Evolutionary conservation across 2,797 vertebrate genomes (phyloP).

Genomic region (Decapterus maruadsi): DNA sequence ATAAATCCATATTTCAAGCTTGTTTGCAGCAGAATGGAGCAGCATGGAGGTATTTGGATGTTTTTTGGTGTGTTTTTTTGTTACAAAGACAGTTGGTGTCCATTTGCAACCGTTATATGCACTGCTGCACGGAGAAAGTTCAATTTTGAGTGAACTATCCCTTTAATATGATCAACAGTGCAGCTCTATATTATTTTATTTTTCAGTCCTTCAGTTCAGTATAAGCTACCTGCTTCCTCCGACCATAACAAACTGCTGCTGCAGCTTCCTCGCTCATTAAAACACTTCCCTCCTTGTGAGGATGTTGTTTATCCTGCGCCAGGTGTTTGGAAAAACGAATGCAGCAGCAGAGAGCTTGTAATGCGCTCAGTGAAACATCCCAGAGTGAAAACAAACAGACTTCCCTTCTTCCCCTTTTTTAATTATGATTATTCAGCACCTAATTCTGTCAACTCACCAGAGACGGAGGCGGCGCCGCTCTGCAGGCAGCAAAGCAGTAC

Average conservation of each 20-base stretch:
- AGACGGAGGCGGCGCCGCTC: conserved; percentile 59
- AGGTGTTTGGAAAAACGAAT: conserved; percentile 60
- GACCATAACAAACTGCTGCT: conserved; percentile 60
- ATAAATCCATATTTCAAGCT: no score
- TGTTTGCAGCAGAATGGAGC: no score
- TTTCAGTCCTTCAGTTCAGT: neutral
- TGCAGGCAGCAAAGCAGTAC: conserved; percentile 83
- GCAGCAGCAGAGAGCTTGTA: conserved; percentile 9
- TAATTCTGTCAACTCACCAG: conserved; percentile 69
- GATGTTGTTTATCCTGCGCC: conserved; percentile 50
- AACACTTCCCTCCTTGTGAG: conserved; percentile 49
- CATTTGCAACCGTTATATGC: no score
- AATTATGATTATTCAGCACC: neutral
- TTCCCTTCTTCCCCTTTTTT: neutral
- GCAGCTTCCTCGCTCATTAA: conserved; percentile 60
- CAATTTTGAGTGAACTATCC: no score
- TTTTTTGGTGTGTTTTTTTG: no score
- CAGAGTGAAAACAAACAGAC: neutral
- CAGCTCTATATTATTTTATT: conserved; percentile 32
- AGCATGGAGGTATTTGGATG: no score
- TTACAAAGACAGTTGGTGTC: no score
- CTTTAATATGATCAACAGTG: no score
- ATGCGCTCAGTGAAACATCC: no score
- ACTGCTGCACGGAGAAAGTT: no score
- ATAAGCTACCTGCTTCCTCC: conserved; percentile 42